Percentiles rank a stretch among this genome's conserved stretches.
Evolutionary conservation across 2,113 vertebrate genomes (phyloP).

Genomic region (Saguinus midas): DNA sequence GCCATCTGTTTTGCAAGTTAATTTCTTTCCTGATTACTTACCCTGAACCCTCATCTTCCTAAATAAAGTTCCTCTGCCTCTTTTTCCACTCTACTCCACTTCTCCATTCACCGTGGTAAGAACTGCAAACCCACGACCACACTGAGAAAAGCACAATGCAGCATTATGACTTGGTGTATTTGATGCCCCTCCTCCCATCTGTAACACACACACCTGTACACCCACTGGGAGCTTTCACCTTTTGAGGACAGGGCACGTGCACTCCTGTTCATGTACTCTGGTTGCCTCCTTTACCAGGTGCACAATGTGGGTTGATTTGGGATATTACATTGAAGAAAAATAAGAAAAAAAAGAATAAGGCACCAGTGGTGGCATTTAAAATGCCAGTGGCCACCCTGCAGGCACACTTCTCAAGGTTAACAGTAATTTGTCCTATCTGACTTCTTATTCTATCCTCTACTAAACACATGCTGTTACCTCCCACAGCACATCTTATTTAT

Average conservation of each 20-base stretch:
- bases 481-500: neutral
- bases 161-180: neutral
- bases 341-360: neutral
- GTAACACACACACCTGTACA: fast-evolving
- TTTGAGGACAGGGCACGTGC: neutral
- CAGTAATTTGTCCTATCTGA: neutral
- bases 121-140: neutral
- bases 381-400: neutral
- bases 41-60: neutral
- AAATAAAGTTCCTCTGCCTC: neutral
- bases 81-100: neutral
- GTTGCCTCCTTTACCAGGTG: neutral
- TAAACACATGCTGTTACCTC: neutral
- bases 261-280: neutral
- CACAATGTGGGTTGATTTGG: neutral
- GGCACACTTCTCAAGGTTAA: neutral
- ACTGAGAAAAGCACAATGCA: neutral
- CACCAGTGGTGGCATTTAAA: neutral
- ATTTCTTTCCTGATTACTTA: neutral
- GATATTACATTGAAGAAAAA: neutral
- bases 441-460: neutral
- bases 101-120: neutral
- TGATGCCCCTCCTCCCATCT: neutral
- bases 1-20: neutral
- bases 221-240: neutral